These are phyloP conservation scores for Drosophila nr. perissopoda DNA, from an alignment of 2,888 invertebrate genomes.

Conservation along the genomic window DNA sequence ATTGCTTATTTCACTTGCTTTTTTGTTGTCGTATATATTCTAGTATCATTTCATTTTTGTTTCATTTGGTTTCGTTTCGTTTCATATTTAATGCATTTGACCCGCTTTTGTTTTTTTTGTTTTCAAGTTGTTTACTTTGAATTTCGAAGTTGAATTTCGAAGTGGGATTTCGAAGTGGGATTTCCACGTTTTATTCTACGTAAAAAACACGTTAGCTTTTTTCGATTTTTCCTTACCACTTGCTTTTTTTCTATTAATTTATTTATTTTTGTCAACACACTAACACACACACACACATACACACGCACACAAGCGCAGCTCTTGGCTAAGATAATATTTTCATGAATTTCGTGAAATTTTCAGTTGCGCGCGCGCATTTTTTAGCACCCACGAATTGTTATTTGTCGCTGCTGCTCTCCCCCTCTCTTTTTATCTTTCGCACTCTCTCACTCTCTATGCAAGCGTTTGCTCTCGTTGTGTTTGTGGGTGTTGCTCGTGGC, in stretches of 20 bases:
- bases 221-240: constrained; percentile 67
- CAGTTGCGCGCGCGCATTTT: constrained; percentile 65
- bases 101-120: constrained; percentile 60
- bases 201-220: constrained; percentile 71
- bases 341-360: constrained; percentile 55
- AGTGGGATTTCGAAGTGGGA: constrained; percentile 14
- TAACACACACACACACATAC: constrained; percentile 33
- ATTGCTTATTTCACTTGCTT: background rate
- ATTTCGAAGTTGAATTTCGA: constrained; percentile 44
- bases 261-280: constrained; percentile 34
- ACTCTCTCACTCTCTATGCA: constrained; percentile 26
- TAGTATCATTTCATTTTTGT: background rate
- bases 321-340: constrained; percentile 57
- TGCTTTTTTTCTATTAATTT: constrained; percentile 43
- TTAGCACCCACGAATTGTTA: constrained; percentile 59
- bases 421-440: constrained; percentile 20
- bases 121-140: constrained; percentile 54
- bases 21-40: constrained; percentile 7
- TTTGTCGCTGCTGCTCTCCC: constrained; percentile 44
- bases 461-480: constrained; percentile 26
- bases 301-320: constrained; percentile 26
- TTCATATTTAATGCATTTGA: constrained; percentile 73
- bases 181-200: constrained; percentile 59
- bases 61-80: constrained; percentile 33
- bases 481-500: constrained; percentile 31